These are phyloP conservation scores for Scartelaos histophorus DNA, from an alignment of 2,113 vertebrate species.

Conservation along the genomic window DNA sequence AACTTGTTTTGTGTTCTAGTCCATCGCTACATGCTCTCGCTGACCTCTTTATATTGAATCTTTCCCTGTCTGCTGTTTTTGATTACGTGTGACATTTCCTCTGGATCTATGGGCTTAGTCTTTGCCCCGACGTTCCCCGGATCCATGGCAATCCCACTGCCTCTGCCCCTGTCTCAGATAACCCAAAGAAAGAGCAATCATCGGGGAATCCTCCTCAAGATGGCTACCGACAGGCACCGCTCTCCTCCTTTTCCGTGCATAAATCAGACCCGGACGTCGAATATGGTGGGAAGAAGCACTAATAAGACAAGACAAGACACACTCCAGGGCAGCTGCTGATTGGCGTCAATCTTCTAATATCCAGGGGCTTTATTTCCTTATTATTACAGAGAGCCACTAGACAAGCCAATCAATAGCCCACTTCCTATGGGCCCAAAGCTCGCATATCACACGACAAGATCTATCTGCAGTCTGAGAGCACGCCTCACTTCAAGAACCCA, in stretches of 20 bases:
- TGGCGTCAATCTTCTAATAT: conserved; percentile 75
- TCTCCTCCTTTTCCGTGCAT: conserved; percentile 58
- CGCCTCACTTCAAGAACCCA: conserved; percentile 30
- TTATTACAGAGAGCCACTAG: conserved; percentile 68
- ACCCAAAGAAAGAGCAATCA: conserved; percentile 63
- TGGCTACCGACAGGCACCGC: conserved; percentile 57
- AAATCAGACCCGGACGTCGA: conserved; percentile 71
- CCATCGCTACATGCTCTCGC: neutral
- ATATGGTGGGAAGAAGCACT: conserved; percentile 55
- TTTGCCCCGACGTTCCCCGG: conserved; percentile 30
- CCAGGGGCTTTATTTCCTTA: conserved; percentile 71
- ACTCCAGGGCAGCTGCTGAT: conserved; percentile 66
- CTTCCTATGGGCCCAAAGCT: conserved; percentile 54
- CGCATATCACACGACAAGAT: conserved; percentile 40
- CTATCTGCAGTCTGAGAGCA: conserved; percentile 33
- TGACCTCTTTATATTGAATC: conserved; percentile 20
- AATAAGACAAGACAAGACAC: conserved; percentile 70
- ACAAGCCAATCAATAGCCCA: conserved; percentile 71
- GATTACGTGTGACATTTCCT: conserved; percentile 27
- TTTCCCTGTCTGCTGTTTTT: neutral
- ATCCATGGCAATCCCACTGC: conserved; percentile 39
- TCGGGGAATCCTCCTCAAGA: conserved; percentile 61
- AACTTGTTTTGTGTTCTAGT: neutral
- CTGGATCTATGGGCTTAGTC: conserved; percentile 9
- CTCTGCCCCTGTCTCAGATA: conserved; percentile 16